These are phyloP conservation scores for Cydia pomonella DNA, from an alignment of 1,140 invertebrate species.

Conservation along the genomic window DNA sequence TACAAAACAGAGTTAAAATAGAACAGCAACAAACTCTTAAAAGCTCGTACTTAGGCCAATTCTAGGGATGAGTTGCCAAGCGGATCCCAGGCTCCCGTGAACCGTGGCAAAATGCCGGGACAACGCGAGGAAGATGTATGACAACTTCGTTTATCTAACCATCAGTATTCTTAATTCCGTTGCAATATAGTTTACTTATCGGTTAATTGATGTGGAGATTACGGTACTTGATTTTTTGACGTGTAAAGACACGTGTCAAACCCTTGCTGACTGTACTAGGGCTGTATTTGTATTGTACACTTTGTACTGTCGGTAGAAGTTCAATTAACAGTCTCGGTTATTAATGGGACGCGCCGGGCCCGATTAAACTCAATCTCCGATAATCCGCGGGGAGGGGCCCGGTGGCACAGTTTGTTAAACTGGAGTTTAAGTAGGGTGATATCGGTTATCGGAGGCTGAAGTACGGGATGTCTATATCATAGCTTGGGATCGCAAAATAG, in stretches of 20 bases:
- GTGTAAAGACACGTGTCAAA: too few relatives aligned
- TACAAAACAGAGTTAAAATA: too few relatives aligned
- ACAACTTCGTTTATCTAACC: too few relatives aligned
- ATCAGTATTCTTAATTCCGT: too few relatives aligned
- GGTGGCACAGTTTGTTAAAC: background rate
- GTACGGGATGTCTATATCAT: too few relatives aligned
- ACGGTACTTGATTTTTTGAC: background rate
- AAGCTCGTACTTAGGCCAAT: too few relatives aligned
- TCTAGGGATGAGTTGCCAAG: too few relatives aligned
- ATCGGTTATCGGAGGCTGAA: background rate
- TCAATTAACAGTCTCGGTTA: slow-evolving; percentile 23
- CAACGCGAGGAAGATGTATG: slow-evolving; percentile 16
- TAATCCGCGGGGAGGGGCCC: slow-evolving; percentile 5
- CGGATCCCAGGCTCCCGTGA: too few relatives aligned
- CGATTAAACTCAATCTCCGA: slow-evolving; percentile 18
- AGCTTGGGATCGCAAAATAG: too few relatives aligned
- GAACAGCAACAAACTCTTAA: too few relatives aligned
- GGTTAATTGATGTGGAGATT: too few relatives aligned
- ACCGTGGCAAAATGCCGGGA: background rate
- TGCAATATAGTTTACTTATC: background rate
- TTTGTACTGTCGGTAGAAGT: slow-evolving; percentile 1
- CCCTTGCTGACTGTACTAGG: background rate
- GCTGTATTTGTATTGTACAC: slow-evolving; percentile 2
- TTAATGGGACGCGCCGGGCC: slow-evolving; percentile 12
- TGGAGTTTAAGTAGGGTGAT: background rate